Base-by-base conservation (phyloP, 1,140 invertebrate genomes). In the Armadillidium nasatum region DNA sequence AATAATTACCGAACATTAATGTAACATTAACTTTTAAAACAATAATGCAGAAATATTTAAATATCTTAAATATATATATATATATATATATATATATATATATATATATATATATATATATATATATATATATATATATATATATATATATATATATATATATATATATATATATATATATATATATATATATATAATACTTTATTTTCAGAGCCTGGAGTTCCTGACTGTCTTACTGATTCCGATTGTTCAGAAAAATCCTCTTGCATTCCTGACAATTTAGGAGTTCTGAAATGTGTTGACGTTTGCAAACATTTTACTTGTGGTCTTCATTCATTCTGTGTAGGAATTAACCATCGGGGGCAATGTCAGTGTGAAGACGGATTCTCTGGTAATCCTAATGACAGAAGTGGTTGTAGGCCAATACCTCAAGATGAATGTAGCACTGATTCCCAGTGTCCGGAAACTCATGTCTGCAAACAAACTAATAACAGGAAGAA, bases 351-450 rank as follows among this genome's bases (percentile, higher is more conserved):
- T 46, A 87, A 89, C 74, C 93, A 95, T 71, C 88, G 88, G 81
- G 92, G 90, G 54, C 88, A 89, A 79, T 95, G 94, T 82, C 89
- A 92, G 82, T 95, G 94, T 83, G 84, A 91, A 3, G 83, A 88
- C n/a, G 92, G 92, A 4, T 95, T 88, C 83, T 88, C 89, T 21
- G 94, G 94, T 19, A 94, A 95, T 86, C 93, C 94, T 6, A 94
- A 94, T 82, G 93, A 95, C 83, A 88, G 94, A 19, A 90, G 90
- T 77, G 94, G 94, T 10, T 97, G 94, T 82, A 87, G 89, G 77
- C 87, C 88, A 11, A 83, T 89, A 0, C 85, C 88, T 2, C 89
- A 89, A 83, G 90, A 94, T 82, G 87, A 90, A 83, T 96, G 94
- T 82, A 84, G 85, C n/a, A 89, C 88, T 44, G 91, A 95, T 84